Evolutionary conservation across 2,113 vertebrate species (phyloP).

Genomic region (Procavia capensis): DNA sequence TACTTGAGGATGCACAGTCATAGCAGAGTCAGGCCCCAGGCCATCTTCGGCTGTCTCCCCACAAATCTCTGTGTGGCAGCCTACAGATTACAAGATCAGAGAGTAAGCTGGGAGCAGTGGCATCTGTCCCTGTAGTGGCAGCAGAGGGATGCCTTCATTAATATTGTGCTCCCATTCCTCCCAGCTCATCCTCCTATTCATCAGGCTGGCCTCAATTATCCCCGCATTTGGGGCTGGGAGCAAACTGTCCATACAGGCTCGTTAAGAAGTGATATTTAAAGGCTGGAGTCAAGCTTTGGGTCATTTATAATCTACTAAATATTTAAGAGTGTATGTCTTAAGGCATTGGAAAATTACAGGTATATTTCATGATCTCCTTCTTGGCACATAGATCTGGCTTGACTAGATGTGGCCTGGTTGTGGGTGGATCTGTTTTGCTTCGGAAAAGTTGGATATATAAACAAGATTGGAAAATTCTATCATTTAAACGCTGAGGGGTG

Average conservation of each 20-base stretch:
- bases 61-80: not conserved
- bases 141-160: constrained; percentile 73
- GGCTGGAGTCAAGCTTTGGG: constrained; percentile 80
- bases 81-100: not conserved
- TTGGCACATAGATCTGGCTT: constrained; percentile 67
- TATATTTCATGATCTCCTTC: constrained; percentile 83
- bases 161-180: constrained; percentile 43
- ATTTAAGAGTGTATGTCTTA: constrained; percentile 85
- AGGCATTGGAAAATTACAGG: constrained; percentile 82
- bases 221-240: constrained; percentile 64
- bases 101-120: not conserved
- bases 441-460: constrained; percentile 22
- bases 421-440: constrained; percentile 11
- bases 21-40: not conserved
- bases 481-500: not conserved
- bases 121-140: not conserved
- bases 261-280: constrained; percentile 81
- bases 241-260: constrained; percentile 76
- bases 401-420: not conserved
- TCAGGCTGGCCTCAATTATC: constrained; percentile 69
- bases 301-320: constrained; percentile 86
- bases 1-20: too few species aligned
- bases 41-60: not conserved
- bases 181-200: constrained; percentile 66
- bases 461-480: constrained; percentile 3